These are phyloP conservation scores for Ormyrus thymus DNA, from an alignment of 2,888 invertebrate species.

Conservation along the genomic window DNA sequence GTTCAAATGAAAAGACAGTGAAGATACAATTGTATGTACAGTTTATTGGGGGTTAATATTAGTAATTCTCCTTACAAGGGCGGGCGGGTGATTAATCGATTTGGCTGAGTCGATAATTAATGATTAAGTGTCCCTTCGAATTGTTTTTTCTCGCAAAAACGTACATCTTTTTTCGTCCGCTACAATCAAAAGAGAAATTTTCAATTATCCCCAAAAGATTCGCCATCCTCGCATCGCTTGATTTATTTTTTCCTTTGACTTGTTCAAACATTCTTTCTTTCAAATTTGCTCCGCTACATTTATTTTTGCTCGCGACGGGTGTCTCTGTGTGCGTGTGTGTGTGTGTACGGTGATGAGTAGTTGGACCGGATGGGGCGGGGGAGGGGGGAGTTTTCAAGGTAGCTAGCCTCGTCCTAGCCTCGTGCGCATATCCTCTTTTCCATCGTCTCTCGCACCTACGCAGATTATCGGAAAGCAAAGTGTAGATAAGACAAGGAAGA, in stretches of 20 bases:
- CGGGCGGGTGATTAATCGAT: conserved; percentile 65
- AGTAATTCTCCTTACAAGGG: conserved; percentile 72
- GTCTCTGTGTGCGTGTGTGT: conserved; percentile 47
- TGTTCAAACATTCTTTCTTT: conserved; percentile 48
- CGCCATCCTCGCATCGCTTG: conserved; percentile 13
- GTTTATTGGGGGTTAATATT: conserved; percentile 70
- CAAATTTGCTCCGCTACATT: conserved; percentile 18
- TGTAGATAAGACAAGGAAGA: no score
- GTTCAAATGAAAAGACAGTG: background rate
- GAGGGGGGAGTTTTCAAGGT: conserved; percentile 67
- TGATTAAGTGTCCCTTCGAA: conserved; percentile 52
- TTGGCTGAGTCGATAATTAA: conserved; percentile 66
- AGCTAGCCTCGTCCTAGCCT: conserved; percentile 75
- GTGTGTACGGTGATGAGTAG: background rate
- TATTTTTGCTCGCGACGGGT: conserved; percentile 36
- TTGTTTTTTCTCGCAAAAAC: conserved; percentile 36
- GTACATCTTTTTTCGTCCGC: conserved; percentile 54
- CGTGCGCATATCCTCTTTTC: conserved; percentile 64
- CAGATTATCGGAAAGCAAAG: no score
- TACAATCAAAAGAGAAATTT: conserved; percentile 54
- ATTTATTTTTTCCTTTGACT: conserved; percentile 37
- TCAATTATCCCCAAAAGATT: conserved; percentile 37
- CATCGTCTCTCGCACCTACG: conserved; percentile 22
- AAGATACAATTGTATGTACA: conserved; percentile 73
- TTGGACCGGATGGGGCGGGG: conserved; percentile 8